These are phyloP conservation scores for Gorsachius magnificus DNA, from an alignment of 2,797 vertebrate species.

Conservation along the genomic window DNA sequence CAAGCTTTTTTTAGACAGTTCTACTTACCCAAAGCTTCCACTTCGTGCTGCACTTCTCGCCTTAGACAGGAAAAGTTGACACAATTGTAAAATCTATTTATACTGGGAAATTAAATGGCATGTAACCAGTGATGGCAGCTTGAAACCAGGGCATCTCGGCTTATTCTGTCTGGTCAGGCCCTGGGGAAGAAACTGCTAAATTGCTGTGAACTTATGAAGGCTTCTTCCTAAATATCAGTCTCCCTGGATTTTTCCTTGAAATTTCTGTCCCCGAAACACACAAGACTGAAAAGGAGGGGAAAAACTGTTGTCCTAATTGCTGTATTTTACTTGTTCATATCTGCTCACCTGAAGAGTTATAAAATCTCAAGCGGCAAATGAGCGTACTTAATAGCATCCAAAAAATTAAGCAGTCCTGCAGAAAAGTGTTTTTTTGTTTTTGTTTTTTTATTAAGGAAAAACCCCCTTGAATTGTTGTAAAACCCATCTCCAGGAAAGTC, in stretches of 20 bases:
- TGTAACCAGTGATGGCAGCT: neutral
- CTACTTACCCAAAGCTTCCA: neutral
- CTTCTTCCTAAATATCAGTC: neutral
- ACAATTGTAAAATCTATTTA: neutral
- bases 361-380: neutral
- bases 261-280: neutral
- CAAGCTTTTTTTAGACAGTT: neutral
- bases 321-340: neutral
- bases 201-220: neutral
- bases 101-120: neutral
- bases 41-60: neutral
- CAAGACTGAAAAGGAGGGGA: neutral
- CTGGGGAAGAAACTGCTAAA: constrained; percentile 4
- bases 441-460: neutral
- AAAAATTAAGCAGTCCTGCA: neutral
- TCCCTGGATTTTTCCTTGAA: neutral
- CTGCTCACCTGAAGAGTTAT: neutral
- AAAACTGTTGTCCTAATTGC: neutral
- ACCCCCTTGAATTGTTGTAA: neutral
- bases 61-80: neutral
- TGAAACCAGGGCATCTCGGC: neutral
- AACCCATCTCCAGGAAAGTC: neutral
- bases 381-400: neutral
- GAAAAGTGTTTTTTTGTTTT: neutral
- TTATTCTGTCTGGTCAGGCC: neutral